A percentile compares a stretch with the other conserved stretches of the same genome.
Conservation (phyloP, 2,113 vertebrate genomes). For the Fregetta grallaria region DNA sequence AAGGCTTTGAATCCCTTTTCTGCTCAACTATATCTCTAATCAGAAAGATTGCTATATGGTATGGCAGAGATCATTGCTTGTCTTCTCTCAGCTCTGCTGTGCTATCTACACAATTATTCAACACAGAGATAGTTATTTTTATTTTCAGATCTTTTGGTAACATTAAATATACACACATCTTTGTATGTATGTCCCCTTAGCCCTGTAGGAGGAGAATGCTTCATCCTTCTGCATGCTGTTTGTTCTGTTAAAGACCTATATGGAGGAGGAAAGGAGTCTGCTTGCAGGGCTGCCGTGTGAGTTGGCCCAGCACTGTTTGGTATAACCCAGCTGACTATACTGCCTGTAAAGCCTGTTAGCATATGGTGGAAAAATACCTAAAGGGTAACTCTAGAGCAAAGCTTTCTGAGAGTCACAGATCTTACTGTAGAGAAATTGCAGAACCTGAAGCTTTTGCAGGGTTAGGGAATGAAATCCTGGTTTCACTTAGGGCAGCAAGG, state of each 20-base stretch:
- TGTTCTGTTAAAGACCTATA: not conserved
- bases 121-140: not conserved
- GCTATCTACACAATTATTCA: not conserved
- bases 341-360: not conserved
- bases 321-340: not conserved
- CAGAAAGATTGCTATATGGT: not conserved
- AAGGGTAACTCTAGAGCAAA: not conserved
- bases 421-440: not conserved
- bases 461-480: not conserved
- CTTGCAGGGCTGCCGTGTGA: accelerated
- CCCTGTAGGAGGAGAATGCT: not conserved
- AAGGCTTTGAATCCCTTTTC: not conserved
- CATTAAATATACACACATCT: not conserved
- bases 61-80: not conserved
- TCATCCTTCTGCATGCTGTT: not conserved
- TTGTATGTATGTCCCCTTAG: not conserved
- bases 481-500: not conserved
- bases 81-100: not conserved
- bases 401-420: not conserved
- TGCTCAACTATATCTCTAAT: not conserved
- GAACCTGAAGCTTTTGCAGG: not conserved
- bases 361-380: not conserved
- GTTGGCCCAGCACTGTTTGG: not conserved
- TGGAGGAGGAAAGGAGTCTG: not conserved
- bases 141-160: not conserved